Evolutionary conservation across 2,888 invertebrate species (phyloP).

Genomic region (Dendrolimus houi): DNA sequence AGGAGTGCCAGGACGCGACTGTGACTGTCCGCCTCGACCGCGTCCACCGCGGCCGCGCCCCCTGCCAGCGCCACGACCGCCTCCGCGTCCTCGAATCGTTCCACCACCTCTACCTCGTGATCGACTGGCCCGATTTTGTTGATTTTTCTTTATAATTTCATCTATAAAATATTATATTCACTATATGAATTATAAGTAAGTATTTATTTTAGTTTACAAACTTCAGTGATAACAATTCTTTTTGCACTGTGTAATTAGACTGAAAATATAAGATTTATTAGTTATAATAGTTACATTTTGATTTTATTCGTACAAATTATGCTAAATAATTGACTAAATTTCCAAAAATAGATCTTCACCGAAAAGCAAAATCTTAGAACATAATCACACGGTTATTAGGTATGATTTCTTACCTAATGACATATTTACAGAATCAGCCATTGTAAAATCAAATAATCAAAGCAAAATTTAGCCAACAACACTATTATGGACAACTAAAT

Average conservation of each 20-base stretch:
- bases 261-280: no score
- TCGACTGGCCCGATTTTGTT: conserved; percentile 44
- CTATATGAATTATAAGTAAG: no score
- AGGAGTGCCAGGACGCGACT: conserved; percentile 30
- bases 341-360: conserved; percentile 17
- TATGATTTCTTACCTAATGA: conserved; percentile 47
- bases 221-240: no score
- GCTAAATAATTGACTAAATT: not conserved
- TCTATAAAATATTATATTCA: conserved; percentile 27
- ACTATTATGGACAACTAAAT: no score
- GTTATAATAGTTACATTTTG: not conserved
- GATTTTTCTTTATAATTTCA: conserved; percentile 59
- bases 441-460: conserved; percentile 14
- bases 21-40: conserved; percentile 32
- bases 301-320: not conserved
- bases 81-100: conserved; percentile 15
- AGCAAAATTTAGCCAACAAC: not conserved
- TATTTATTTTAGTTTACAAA: no score
- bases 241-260: no score
- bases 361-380: not conserved
- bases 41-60: conserved; percentile 26
- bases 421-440: conserved; percentile 63
- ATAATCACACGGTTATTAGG: not conserved
- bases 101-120: conserved; percentile 47
- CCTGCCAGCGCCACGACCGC: conserved; percentile 16